These are phyloP conservation scores for Festucalex cinctus DNA, from an alignment of 2,113 vertebrate species.

Conservation along the genomic window DNA sequence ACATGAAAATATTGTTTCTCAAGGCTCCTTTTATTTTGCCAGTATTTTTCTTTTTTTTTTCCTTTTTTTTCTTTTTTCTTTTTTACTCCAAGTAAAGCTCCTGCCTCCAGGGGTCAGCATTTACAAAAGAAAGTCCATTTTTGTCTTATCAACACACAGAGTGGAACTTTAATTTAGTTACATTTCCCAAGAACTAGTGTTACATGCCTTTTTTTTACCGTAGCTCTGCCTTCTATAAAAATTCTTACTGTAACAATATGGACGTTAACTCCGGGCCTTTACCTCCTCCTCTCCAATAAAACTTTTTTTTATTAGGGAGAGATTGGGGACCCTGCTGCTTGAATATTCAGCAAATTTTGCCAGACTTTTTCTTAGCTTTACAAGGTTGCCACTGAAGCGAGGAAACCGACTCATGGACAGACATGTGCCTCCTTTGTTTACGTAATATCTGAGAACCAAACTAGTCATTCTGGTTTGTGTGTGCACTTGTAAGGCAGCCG, in stretches of 20 bases:
- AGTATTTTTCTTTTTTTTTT: background rate
- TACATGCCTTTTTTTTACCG: background rate
- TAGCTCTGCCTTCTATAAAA: background rate
- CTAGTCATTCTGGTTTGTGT: conserved; percentile 46
- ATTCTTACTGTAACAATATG: background rate
- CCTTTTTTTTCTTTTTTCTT: background rate
- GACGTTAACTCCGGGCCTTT: conserved; percentile 5
- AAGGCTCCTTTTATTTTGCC: background rate
- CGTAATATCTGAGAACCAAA: conserved; percentile 26
- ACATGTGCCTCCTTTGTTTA: conserved; percentile 10
- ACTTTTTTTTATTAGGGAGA: conserved; percentile 55
- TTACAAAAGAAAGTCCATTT: conserved; percentile 16
- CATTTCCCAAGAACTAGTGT: too few relatives aligned
- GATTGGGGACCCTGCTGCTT: conserved; percentile 15
- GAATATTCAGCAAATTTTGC: background rate
- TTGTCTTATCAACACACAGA: background rate
- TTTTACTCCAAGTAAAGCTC: background rate
- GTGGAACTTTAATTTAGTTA: background rate
- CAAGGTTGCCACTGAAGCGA: background rate
- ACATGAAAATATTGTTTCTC: background rate
- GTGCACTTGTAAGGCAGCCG: accelerated
- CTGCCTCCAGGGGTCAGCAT: conserved; percentile 63
- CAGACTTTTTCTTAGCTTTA: background rate
- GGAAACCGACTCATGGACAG: background rate
- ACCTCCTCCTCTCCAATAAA: conserved; percentile 32